Base-by-base conservation (phyloP, 1,140 invertebrate genomes). In the Eumaeus atala region DNA sequence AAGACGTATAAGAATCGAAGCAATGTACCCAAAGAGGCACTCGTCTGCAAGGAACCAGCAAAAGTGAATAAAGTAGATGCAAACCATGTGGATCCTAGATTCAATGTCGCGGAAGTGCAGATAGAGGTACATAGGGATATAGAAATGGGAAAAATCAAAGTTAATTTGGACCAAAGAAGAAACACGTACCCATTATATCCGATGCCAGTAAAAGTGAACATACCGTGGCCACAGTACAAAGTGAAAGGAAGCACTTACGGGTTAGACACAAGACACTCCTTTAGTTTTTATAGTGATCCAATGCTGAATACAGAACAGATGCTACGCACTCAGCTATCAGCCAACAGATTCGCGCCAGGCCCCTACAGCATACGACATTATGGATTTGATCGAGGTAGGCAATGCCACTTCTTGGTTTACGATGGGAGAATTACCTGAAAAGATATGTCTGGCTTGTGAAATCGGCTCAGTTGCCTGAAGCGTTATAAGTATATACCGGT, bases 101-200 rank as follows among this genome's bases (percentile, higher is more conserved):
- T 69, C 16, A 67, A 68, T 48, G 64, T 75, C 11, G 63, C 55
- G 9, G 73, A 74, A 51, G 73, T 69, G 3, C 65, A 74, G 16
- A 64, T 54, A 10, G 76, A 85, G 49, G 49, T 79, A 28, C 66
- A 74, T 17, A 64, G 58, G 8, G 76, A 85, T 51, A 49, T 79
- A 28, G 70, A 77, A 53, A 48, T 69, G 9, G 60, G 54, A 12
- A 82, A 75, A 64, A 53, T 71, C 16, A 66, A 56, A 9, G 48
- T 61, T 0, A 76, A 70, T 51, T 28, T 80, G 11, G 80, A 84
- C 51, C 69, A 77, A 3, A 71, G 80, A 50, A 70, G 80, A 36
- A 79, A 79, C 44, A 79, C 78, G 1, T 82, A 70, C 34, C 82
- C 80, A 0, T 18, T 85, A 37, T 72, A 84, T 34, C 80, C 80